phyloP scores from a whole-genome alignment of 1,140 invertebrate species.

The Drosophila simulans region DNA sequence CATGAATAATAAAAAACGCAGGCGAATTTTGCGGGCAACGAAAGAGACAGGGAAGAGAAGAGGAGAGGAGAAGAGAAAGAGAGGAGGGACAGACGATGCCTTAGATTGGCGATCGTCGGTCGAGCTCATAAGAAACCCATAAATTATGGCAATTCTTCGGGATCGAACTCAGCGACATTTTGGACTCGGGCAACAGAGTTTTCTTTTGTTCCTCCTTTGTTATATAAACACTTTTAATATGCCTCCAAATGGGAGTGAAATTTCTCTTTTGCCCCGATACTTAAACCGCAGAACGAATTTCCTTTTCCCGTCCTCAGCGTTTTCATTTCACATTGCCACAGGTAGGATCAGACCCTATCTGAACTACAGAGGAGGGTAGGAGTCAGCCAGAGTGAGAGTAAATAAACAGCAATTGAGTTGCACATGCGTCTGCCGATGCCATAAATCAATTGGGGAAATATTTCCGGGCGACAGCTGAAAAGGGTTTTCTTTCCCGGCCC shows the following conservation, averaged over 20 bases:
- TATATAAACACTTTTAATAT: conserved; percentile 68
- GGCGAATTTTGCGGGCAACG: conserved; percentile 57
- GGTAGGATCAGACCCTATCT: conserved; percentile 33
- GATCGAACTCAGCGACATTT: conserved; percentile 58
- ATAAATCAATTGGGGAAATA: conserved; percentile 72
- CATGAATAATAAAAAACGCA: conserved; percentile 80
- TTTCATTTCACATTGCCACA: conserved; percentile 30
- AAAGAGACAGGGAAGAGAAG: conserved; percentile 7
- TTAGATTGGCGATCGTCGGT: conserved; percentile 63
- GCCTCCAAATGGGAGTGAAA: conserved; percentile 67
- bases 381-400: conserved; percentile 42
- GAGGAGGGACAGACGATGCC: conserved; percentile 30
- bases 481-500: conserved; percentile 50
- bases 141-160: conserved; percentile 79
- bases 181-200: conserved; percentile 45
- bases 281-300: conserved; percentile 83
- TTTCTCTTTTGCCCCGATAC: conserved; percentile 53
- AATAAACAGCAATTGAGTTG: conserved; percentile 81
- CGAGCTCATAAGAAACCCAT: conserved; percentile 76
- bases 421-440: conserved; percentile 65
- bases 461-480: conserved; percentile 73
- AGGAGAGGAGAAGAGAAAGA: too few species aligned
- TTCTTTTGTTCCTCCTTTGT: conserved; percentile 37
- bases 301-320: background rate
- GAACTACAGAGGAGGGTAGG: conserved; percentile 5